Conservation (phyloP, 2,113 vertebrate genomes). For the Etheostoma cragini region DNA sequence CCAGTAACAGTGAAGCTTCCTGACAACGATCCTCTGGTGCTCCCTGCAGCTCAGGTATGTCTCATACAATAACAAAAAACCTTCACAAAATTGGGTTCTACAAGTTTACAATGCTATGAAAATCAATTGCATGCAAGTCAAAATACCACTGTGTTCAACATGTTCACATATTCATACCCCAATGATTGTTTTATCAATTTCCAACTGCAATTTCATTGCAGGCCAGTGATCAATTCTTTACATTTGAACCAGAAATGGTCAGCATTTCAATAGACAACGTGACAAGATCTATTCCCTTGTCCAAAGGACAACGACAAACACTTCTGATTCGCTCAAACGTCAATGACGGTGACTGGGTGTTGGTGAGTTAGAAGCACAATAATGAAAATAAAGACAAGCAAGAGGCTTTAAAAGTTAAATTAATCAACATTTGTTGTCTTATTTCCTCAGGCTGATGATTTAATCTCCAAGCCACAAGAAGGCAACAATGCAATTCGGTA, state of each 20-base stretch:
- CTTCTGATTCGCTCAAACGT: conserved; percentile 69
- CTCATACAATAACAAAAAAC: neutral
- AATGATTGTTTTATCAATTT: neutral
- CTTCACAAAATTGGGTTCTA: neutral
- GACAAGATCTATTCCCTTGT: accelerated
- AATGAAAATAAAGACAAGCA: neutral
- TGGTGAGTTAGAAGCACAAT: conserved; percentile 71
- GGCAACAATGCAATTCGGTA: conserved; percentile 91
- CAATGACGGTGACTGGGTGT: accelerated
- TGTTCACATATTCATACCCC: neutral
- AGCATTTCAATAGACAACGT: neutral
- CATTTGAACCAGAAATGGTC: conserved; percentile 55
- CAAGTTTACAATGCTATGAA: neutral
- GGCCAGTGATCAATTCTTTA: conserved; percentile 78
- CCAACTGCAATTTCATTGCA: conserved; percentile 60
- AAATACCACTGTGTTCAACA: neutral
- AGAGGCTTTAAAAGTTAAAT: neutral
- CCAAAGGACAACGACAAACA: conserved; percentile 71
- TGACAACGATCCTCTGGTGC: neutral
- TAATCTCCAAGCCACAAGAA: conserved; percentile 86
- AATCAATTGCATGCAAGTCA: neutral
- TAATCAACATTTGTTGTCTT: neutral
- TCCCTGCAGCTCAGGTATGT: conserved; percentile 70
- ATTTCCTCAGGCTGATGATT: conserved; percentile 70
- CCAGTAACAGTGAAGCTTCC: conserved; percentile 57